A percentile compares a stretch with the other conserved stretches of the same genome.
These are phyloP conservation scores for Drosophila prolongata DNA, from an alignment of 2,888 invertebrate species.

Conservation along the genomic window DNA sequence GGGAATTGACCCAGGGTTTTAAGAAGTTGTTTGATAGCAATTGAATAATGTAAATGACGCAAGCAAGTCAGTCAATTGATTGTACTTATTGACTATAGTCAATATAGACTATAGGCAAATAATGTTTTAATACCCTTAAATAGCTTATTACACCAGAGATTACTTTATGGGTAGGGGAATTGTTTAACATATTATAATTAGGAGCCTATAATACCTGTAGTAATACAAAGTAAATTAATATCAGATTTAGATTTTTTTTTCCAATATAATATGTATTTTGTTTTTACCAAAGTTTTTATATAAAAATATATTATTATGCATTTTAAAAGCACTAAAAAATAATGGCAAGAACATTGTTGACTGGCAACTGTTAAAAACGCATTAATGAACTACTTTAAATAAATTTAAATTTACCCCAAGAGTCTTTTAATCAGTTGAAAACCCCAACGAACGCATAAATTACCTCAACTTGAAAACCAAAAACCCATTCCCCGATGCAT, in stretches of 20 bases:
- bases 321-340: background rate
- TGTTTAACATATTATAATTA: background rate
- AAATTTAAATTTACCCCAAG: background rate
- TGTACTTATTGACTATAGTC: background rate
- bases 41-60: constrained; percentile 17
- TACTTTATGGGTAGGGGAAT: background rate
- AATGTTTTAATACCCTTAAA: constrained; percentile 10
- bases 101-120: background rate
- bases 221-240: too few species aligned
- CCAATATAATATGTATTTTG: too few species aligned
- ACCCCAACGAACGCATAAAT: constrained; percentile 13
- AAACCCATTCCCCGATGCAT: too few species aligned
- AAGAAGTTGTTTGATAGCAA: constrained; percentile 21
- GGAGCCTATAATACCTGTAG: too few species aligned
- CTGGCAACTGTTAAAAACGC: background rate
- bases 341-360: too few species aligned
- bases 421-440: constrained; percentile 3
- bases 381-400: background rate
- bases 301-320: too few species aligned
- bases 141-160: constrained; percentile 8
- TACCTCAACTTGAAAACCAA: constrained; percentile 3
- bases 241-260: too few species aligned
- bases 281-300: too few species aligned
- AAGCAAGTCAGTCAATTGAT: background rate
- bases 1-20: constrained; percentile 4